phyloP scores from a whole-genome alignment of 2,113 vertebrate species.

The Phylloscopus trochilus region DNA sequence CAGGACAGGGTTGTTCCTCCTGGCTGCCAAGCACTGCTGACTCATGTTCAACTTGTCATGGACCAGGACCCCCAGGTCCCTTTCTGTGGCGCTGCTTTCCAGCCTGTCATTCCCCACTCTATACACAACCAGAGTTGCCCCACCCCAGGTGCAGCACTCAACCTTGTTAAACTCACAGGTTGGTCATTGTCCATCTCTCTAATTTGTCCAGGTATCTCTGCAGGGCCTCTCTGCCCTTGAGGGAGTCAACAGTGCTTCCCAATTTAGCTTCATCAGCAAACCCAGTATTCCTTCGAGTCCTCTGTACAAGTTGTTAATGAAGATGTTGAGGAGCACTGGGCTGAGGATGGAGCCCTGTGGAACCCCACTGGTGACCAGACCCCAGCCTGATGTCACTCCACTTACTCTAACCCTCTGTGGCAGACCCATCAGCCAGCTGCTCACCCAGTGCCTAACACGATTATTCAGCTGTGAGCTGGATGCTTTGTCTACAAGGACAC shows the following conservation, averaged over 20 bases:
- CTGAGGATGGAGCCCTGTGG: background rate
- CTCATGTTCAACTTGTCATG: fast-evolving
- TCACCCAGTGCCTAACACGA: fast-evolving
- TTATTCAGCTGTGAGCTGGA: background rate
- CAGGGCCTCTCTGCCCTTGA: background rate
- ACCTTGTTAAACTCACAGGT: fast-evolving
- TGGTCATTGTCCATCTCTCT: background rate
- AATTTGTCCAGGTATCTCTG: background rate
- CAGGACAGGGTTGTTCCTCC: background rate
- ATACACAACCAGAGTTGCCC: background rate
- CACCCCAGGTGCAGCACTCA: fast-evolving
- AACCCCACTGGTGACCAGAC: background rate
- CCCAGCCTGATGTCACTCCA: background rate
- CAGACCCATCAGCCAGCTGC: fast-evolving
- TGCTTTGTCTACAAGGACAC: background rate
- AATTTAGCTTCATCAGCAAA: background rate
- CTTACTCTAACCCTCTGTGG: background rate
- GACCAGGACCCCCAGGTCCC: background rate
- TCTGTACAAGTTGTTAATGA: background rate
- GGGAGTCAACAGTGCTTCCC: background rate
- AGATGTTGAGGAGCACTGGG: background rate
- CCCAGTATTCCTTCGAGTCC: fast-evolving
- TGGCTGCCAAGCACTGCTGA: background rate
- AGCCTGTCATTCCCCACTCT: background rate
- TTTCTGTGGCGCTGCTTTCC: background rate